Evolutionary conservation across 2,113 vertebrate species (phyloP), one percentile per base, ranked within the genome.

Genomic region (Heloderma charlesbogerti): DNA sequence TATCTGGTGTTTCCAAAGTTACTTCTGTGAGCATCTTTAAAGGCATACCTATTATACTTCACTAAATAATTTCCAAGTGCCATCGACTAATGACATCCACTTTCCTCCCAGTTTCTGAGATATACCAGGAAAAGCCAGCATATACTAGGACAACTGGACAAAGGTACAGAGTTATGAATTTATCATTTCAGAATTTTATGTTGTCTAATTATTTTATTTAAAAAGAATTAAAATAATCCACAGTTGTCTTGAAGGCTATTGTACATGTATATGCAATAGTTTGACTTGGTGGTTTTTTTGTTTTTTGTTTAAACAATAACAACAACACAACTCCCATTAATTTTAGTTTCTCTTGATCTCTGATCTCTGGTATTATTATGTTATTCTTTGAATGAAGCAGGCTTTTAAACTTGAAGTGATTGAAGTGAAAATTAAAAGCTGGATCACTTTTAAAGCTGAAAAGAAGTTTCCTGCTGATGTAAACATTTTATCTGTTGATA

Each of bases 381-480:
- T 79, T 25, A 69, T 77, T 75, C 54, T 77, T 20, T 77, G 48
- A 84, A 66, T 40, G 57, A 15, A 83, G 54, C 27, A 92, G n/a
- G 69, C 25, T 72, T 63, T 88, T 40, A 9, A 75, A 69, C 1
- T 34, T 88, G 48, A 92, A 4, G 89, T 9, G 69, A 77, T 90
- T 22, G 37, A 48, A 77, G 20, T 87, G 87, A 69, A 91, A 88
- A 22, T 2, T 94, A 37, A 93, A 93, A 72, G 63, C 29, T 67
- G 22, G 48, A 82, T 29, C 0, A 0, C 27, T 91, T 92, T 84
- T 31, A 88, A 66, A 45, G 43, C 89, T 31, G 0, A 57, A 12
- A 92, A 93, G 92, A 75, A 88, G 6, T 5, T 91, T 12, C 18
- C 45, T 86, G 31, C 84, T 34, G 34, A 51, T 3, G 60, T 29